These are phyloP conservation scores for Caenorhabditis uteleia DNA, from an alignment of 2,888 invertebrate species.

Conservation along the genomic window DNA sequence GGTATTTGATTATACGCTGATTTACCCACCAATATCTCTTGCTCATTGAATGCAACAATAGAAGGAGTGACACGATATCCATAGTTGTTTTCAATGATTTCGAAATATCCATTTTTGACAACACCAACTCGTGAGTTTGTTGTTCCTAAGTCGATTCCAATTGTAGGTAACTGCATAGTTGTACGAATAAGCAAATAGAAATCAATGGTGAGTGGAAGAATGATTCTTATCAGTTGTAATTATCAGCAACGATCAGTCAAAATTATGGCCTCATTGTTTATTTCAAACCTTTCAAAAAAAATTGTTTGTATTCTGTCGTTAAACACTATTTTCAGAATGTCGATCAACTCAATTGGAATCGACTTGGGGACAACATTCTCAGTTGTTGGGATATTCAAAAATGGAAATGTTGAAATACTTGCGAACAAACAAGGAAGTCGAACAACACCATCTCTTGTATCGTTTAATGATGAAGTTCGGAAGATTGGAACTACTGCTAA, in stretches of 20 bases:
- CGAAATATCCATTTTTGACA: slow-evolving; percentile 68
- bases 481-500: slow-evolving; percentile 73
- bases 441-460: slow-evolving; percentile 73
- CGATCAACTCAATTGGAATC: slow-evolving; percentile 66
- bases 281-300: too few species aligned
- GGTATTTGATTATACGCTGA: slow-evolving; percentile 74
- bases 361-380: slow-evolving; percentile 70
- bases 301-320: too few species aligned
- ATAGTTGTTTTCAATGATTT: slow-evolving; percentile 73
- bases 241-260: too few species aligned
- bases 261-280: too few species aligned
- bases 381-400: slow-evolving; percentile 71
- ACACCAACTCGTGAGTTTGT: slow-evolving; percentile 50
- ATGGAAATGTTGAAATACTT: slow-evolving; percentile 74
- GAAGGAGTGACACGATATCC: slow-evolving; percentile 80
- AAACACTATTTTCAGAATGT: too few species aligned
- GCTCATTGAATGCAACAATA: slow-evolving; percentile 73
- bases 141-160: slow-evolving; percentile 55
- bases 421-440: slow-evolving; percentile 74
- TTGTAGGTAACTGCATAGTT: too few species aligned
- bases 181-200: too few species aligned
- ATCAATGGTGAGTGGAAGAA: too few species aligned
- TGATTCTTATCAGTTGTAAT: too few species aligned
- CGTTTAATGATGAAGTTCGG: slow-evolving; percentile 73
- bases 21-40: slow-evolving; percentile 72